A percentile compares a stretch with the other conserved stretches of the same genome.
Evolutionary conservation across 2,888 invertebrate species (phyloP).

Genomic region (Stegana nigrithorax): DNA sequence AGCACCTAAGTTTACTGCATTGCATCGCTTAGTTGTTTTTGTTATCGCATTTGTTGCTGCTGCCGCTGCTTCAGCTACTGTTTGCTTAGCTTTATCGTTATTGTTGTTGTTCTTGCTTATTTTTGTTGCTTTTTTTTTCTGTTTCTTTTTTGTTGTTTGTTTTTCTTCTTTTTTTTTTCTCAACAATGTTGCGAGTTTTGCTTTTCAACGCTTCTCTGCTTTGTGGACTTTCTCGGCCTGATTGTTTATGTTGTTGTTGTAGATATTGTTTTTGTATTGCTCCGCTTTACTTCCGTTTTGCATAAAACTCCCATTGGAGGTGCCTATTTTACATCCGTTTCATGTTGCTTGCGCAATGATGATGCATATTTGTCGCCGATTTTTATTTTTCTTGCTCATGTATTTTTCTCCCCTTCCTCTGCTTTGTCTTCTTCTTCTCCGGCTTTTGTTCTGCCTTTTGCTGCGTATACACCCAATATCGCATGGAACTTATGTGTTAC

Average conservation of each 20-base stretch:
- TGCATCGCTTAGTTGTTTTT: no score
- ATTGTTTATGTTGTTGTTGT: no score
- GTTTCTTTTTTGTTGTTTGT: not conserved
- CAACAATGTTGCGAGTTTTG: not conserved
- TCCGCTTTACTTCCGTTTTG: conserved; percentile 6
- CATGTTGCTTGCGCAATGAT: conserved; percentile 16
- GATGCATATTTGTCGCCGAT: no score
- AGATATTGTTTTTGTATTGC: conserved; percentile 15
- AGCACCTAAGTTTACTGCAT: no score
- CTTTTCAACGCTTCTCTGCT: no score
- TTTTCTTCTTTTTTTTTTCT: not conserved
- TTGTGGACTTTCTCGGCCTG: no score
- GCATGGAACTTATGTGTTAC: conserved; percentile 32
- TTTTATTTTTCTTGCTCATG: not conserved
- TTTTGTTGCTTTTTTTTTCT: no score
- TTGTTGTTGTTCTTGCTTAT: no score
- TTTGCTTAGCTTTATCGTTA: no score
- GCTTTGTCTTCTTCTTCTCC: no score
- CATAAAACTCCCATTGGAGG: conserved; percentile 27
- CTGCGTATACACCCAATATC: conserved; percentile 31
- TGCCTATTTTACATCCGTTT: conserved; percentile 32
- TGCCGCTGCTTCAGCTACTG: no score
- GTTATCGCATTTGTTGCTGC: no score
- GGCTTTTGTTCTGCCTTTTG: conserved; percentile 22
- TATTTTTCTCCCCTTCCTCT: conserved; percentile 15